A percentile compares a stretch with the other conserved stretches of the same genome.
Evolutionary conservation across 2,113 vertebrate species (phyloP).

Genomic region (Chaenogobius annularis): DNA sequence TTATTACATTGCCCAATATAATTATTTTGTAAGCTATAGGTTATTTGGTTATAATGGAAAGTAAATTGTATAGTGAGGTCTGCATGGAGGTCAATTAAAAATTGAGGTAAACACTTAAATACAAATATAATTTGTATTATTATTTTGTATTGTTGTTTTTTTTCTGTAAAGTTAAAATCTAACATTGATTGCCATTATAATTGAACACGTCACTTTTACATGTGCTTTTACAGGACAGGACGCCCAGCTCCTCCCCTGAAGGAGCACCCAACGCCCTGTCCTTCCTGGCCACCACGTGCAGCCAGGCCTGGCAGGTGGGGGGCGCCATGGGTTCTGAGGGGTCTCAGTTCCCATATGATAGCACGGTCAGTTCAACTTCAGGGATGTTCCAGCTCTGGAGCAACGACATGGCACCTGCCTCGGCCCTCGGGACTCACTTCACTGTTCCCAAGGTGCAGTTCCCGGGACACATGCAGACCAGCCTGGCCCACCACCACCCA

Average conservation of each 20-base stretch:
- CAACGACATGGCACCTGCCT: constrained; percentile 77
- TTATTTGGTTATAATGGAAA: not conserved
- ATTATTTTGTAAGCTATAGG: too few relatives aligned
- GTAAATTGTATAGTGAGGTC: not conserved
- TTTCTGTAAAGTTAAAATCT: not conserved
- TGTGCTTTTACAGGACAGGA: constrained; percentile 72
- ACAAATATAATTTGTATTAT: too few relatives aligned
- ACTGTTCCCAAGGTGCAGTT: constrained; percentile 82
- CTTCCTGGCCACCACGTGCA: constrained; percentile 80
- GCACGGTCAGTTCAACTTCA: constrained; percentile 72
- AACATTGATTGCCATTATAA: not conserved
- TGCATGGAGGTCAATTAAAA: too few relatives aligned
- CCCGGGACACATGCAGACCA: constrained; percentile 75
- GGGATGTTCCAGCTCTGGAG: constrained; percentile 87
- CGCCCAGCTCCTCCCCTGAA: constrained; percentile 81
- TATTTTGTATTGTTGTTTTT: not conserved
- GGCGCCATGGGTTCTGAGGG: constrained; percentile 65
- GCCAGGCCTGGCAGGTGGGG: constrained; percentile 77
- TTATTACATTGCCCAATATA: too few relatives aligned
- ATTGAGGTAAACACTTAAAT: too few relatives aligned
- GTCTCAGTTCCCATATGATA: constrained; percentile 77
- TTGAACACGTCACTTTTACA: not conserved
- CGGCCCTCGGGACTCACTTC: constrained; percentile 78
- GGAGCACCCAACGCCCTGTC: constrained; percentile 73
- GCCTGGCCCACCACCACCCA: constrained; percentile 76